Conservation (phyloP, 2,113 vertebrate genomes). For the Pollimyrus isidori region DNA sequence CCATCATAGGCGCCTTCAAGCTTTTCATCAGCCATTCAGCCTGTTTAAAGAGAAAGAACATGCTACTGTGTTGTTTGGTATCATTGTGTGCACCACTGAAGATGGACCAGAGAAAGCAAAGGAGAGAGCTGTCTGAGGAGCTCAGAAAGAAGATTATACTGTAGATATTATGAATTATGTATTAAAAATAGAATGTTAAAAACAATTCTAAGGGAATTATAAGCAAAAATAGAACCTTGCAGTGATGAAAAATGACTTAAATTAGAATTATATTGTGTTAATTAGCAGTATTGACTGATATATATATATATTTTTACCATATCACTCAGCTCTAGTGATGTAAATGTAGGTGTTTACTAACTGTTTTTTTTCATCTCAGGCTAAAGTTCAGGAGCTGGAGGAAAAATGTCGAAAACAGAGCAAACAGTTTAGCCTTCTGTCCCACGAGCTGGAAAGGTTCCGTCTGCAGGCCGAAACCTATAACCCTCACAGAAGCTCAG, state of each 20-base stretch:
- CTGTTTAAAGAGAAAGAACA: too few relatives aligned
- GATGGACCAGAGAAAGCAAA: too few relatives aligned
- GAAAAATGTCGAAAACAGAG: slow-evolving; percentile 91
- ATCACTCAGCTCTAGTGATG: background rate
- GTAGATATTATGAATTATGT: too few relatives aligned
- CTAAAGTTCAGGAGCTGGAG: slow-evolving; percentile 85
- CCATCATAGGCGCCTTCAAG: too few relatives aligned
- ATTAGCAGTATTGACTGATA: background rate
- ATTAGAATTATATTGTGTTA: background rate
- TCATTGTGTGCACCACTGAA: too few relatives aligned
- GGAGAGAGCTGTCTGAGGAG: too few relatives aligned
- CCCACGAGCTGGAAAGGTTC: slow-evolving; percentile 84
- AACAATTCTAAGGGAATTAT: background rate
- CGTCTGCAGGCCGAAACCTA: slow-evolving; percentile 81
- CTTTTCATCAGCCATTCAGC: too few relatives aligned
- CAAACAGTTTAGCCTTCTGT: slow-evolving; percentile 84
- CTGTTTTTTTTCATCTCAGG: slow-evolving; percentile 51
- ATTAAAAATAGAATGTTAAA: background rate
- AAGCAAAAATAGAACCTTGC: background rate
- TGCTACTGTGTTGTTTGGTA: too few relatives aligned
- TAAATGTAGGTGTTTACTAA: background rate
- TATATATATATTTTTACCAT: too few relatives aligned
- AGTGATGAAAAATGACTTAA: background rate
- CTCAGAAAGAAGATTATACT: too few relatives aligned
- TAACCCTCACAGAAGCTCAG: slow-evolving; percentile 56